phyloP scores from a whole-genome alignment of 2,888 invertebrate genomes.

The Ophonus ardosiacus region DNA sequence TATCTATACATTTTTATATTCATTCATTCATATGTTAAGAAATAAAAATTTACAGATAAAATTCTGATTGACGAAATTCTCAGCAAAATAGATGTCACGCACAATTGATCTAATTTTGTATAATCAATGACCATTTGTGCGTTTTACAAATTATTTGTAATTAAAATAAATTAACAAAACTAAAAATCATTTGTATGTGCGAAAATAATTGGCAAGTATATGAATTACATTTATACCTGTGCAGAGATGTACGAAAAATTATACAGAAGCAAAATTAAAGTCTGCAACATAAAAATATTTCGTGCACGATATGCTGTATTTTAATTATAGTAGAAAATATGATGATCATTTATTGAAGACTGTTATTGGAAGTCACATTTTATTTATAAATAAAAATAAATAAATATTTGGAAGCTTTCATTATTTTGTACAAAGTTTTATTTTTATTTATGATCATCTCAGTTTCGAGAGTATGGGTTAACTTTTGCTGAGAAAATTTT shows the following conservation, averaged over 20 bases:
- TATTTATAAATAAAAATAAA: constrained; percentile 10
- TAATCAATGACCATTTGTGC: constrained; percentile 52
- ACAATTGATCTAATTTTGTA: constrained; percentile 8
- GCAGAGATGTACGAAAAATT: constrained; percentile 11
- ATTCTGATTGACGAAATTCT: constrained; percentile 39
- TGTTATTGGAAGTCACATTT: background rate
- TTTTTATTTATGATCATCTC: constrained; percentile 15
- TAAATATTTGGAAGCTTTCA: background rate
- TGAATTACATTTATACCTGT: constrained; percentile 27
- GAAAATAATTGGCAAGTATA: constrained; percentile 58
- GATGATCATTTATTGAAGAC: constrained; percentile 11
- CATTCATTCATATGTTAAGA: constrained; percentile 40
- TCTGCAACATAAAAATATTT: constrained; percentile 20
- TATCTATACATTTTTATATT: constrained; percentile 58
- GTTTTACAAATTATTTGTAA: constrained; percentile 39
- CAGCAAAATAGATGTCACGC: constrained; percentile 47
- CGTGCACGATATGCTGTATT: constrained; percentile 30
- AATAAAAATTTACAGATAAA: constrained; percentile 50
- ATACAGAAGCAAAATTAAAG: constrained; percentile 23
- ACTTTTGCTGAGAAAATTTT: constrained; percentile 45
- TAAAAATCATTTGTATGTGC: constrained; percentile 47
- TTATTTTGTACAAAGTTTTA: constrained; percentile 3
- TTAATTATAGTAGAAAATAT: constrained; percentile 28
- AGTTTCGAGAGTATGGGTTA: constrained; percentile 9
- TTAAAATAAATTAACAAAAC: constrained; percentile 18